These are phyloP conservation scores for Tachina fera DNA, from an alignment of 2,888 invertebrate species.

Conservation along the genomic window DNA sequence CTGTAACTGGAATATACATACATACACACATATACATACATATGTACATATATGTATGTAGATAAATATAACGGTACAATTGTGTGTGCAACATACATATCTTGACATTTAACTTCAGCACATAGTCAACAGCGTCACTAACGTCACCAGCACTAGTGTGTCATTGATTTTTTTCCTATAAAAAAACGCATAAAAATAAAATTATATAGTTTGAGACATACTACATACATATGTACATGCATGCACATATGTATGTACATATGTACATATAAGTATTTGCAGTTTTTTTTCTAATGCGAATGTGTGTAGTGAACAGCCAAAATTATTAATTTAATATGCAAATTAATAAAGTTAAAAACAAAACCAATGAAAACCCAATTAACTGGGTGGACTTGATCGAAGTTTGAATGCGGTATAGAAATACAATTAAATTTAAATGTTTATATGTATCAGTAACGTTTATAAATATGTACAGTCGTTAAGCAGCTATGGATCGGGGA, in stretches of 20 bases:
- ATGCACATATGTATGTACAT: too few species aligned
- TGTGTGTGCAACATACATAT: constrained; percentile 32
- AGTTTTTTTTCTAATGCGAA: constrained; percentile 34
- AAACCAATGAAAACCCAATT: background rate
- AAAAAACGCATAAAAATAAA: constrained; percentile 28
- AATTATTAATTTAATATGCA: constrained; percentile 65
- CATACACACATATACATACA: background rate
- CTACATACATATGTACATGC: too few species aligned
- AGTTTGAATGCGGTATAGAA: background rate
- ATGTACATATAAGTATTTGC: too few species aligned
- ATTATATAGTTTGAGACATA: constrained; percentile 31
- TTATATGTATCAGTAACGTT: background rate
- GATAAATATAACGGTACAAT: background rate
- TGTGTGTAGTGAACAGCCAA: constrained; percentile 42
- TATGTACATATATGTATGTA: background rate
- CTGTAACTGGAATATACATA: background rate
- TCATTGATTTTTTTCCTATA: constrained; percentile 49
- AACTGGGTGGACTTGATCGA: background rate
- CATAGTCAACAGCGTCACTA: constrained; percentile 27
- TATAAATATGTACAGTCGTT: too few species aligned
- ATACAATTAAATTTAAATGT: background rate
- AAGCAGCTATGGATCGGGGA: too few species aligned
- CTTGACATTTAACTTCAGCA: constrained; percentile 70
- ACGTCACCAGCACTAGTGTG: constrained; percentile 28
- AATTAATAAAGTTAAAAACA: constrained; percentile 54